A percentile compares a stretch with the other conserved stretches of the same genome.
phyloP scores from a whole-genome alignment of 2,888 invertebrate genomes.

The Atethmia centrago region DNA sequence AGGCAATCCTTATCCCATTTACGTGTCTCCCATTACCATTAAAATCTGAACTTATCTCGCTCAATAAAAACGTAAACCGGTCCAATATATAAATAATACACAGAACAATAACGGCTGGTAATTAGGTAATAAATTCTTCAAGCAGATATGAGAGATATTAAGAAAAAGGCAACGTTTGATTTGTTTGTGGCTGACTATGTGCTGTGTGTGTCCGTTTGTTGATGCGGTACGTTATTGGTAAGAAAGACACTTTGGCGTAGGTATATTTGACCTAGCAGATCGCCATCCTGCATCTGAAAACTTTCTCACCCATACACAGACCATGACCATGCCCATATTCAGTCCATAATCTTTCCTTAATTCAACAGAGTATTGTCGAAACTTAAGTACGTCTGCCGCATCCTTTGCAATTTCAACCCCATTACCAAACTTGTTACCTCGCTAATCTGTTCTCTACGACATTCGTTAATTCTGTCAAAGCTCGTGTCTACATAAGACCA shows the following conservation, averaged over 20 bases:
- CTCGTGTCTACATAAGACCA: rapidly evolving
- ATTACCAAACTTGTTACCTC: not conserved
- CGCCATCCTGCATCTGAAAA: not conserved
- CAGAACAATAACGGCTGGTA: slow-evolving; percentile 78
- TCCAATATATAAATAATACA: slow-evolving; percentile 75
- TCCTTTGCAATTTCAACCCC: not conserved
- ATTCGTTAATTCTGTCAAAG: not conserved
- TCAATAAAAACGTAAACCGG: slow-evolving; percentile 74
- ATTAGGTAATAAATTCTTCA: slow-evolving; percentile 80
- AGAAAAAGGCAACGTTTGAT: slow-evolving; percentile 64
- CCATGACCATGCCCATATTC: no score
- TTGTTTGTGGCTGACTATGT: slow-evolving; percentile 64
- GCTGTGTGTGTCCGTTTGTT: slow-evolving; percentile 63
- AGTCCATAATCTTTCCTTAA: not conserved
- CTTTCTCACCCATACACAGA: no score
- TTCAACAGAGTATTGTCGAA: not conserved
- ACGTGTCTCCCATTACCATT: slow-evolving; percentile 77
- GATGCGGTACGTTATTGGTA: slow-evolving; percentile 28
- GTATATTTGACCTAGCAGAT: not conserved
- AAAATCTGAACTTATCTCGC: slow-evolving; percentile 76
- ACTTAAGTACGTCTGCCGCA: not conserved
- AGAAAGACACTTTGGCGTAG: not conserved
- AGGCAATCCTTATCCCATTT: slow-evolving; percentile 71
- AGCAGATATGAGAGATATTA: slow-evolving; percentile 76
- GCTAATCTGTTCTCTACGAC: not conserved